A percentile compares a stretch with the other conserved stretches of the same genome.
Evolutionary conservation across 2,888 invertebrate genomes (phyloP).

Genomic region (Brachypalpus laphriformis): DNA sequence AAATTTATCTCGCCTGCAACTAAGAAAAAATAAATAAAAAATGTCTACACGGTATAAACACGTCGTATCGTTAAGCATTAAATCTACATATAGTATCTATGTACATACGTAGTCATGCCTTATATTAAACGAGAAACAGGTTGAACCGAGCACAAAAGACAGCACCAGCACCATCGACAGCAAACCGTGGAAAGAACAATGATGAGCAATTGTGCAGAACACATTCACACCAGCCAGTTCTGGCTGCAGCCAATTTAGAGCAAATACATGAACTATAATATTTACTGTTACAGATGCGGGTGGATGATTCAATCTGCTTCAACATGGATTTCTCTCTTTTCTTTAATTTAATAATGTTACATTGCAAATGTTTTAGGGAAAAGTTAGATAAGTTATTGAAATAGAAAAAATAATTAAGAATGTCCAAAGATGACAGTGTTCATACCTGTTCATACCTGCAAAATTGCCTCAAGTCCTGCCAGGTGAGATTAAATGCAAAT

Average conservation of each 20-base stretch:
- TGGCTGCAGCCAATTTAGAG: background rate
- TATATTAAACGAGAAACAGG: background rate
- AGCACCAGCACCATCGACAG: background rate
- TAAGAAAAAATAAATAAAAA: no score
- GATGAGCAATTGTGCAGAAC: no score
- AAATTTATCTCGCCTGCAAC: no score
- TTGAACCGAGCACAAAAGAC: background rate
- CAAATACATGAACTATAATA: background rate
- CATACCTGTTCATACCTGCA: no score
- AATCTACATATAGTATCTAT: no score
- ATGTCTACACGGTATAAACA: background rate
- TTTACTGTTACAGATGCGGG: background rate
- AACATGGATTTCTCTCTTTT: background rate
- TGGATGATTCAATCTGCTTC: background rate
- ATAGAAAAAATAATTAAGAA: no score
- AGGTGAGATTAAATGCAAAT: no score
- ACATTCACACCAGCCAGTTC: background rate
- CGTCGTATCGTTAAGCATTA: background rate
- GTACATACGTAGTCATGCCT: background rate
- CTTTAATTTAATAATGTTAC: background rate
- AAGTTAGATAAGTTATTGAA: no score
- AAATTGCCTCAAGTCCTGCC: no score
- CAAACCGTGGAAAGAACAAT: no score
- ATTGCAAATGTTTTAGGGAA: no score
- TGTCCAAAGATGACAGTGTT: no score